A percentile compares a stretch with the other conserved stretches of the same genome.
These are phyloP conservation scores for Scomberomorus guttatus DNA, from an alignment of 2,797 vertebrate genomes.

Conservation along the genomic window DNA sequence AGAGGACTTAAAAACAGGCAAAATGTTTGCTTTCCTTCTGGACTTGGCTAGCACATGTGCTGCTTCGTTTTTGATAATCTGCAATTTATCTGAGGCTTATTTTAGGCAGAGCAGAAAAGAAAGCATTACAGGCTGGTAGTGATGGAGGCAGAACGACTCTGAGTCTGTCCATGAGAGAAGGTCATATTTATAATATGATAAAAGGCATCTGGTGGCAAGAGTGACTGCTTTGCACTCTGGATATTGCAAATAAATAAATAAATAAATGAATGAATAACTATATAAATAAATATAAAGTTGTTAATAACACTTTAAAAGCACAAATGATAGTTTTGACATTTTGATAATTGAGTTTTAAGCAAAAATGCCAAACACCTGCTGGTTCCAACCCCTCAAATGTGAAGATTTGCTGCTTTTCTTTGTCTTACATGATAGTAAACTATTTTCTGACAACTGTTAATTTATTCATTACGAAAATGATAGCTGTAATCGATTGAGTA, in stretches of 20 bases:
- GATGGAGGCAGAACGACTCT: not conserved
- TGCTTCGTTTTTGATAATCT: constrained; percentile 31
- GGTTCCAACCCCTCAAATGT: too few species aligned
- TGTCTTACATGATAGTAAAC: not conserved
- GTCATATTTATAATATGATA: not conserved
- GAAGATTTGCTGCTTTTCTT: not conserved
- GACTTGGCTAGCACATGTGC: constrained; percentile 3
- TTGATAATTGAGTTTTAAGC: not conserved
- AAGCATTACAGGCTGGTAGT: not conserved
- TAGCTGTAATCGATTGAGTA: not conserved
- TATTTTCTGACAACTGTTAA: not conserved
- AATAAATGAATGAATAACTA: not conserved
- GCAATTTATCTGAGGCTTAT: constrained; percentile 30
- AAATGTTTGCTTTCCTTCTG: constrained; percentile 20
- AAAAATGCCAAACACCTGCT: too few species aligned
- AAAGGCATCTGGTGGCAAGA: not conserved
- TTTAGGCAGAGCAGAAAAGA: constrained; percentile 28
- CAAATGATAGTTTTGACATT: not conserved
- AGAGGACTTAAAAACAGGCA: constrained; percentile 15
- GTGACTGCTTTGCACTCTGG: not conserved
- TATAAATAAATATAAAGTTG: not conserved
- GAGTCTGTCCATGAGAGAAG: not conserved
- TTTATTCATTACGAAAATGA: not conserved
- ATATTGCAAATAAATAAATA: not conserved
- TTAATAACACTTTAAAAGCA: not conserved